phyloP scores from a whole-genome alignment of 2,113 vertebrate genomes.

The Mobula birostris region DNA sequence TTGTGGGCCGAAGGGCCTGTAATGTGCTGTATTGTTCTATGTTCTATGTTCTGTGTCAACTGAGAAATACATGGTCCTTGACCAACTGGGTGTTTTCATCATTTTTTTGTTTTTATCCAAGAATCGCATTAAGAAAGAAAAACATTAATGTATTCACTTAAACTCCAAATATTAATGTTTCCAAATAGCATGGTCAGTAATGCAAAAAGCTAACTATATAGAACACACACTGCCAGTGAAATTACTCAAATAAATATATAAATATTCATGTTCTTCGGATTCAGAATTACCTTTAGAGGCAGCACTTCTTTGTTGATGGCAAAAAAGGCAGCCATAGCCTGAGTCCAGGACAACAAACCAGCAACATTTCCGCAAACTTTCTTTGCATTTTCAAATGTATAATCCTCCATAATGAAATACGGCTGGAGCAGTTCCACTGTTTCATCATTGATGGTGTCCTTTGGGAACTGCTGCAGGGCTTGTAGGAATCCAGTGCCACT shows the following conservation, averaged over 20 bases:
- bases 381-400: slow-evolving; percentile 54
- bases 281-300: slow-evolving; percentile 61
- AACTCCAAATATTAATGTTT: not conserved
- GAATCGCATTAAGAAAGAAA: not conserved
- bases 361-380: slow-evolving; percentile 70
- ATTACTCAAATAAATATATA: not conserved
- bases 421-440: slow-evolving; percentile 64
- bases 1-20: too few relatives aligned
- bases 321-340: slow-evolving; percentile 64
- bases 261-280: not conserved
- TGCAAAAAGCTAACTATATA: not conserved
- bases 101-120: not conserved
- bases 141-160: not conserved
- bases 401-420: slow-evolving; percentile 67
- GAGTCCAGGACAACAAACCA: slow-evolving; percentile 66
- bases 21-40: too few relatives aligned
- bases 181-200: not conserved
- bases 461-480: slow-evolving; percentile 63
- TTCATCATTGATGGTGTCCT: slow-evolving; percentile 66
- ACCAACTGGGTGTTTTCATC: too few relatives aligned
- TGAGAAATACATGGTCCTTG: not conserved
- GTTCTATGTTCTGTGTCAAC: too few relatives aligned
- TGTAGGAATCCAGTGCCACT: slow-evolving; percentile 63
- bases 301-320: slow-evolving; percentile 63
- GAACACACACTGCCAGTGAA: not conserved